Percentiles rank a stretch among this genome's conserved stretches.
Conservation (phyloP, 2,888 invertebrate genomes). For the Lasioglossum morio region DNA sequence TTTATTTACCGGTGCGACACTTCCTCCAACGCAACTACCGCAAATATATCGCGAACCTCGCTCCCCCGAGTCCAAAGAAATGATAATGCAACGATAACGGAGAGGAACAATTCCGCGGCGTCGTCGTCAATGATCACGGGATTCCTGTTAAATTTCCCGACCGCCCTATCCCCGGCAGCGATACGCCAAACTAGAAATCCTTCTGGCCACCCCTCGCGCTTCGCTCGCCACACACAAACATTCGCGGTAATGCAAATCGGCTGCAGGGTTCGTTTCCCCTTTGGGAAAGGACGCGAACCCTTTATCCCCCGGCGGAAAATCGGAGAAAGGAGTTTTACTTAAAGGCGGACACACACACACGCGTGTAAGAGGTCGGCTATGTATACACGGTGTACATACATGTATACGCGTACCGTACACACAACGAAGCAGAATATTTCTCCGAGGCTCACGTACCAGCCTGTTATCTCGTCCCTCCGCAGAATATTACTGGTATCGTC, state of each 20-base stretch:
- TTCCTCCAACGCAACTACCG: neutral
- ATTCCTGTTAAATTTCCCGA: neutral
- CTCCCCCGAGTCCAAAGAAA: neutral
- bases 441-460: constrained; percentile 61
- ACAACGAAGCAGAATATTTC: constrained; percentile 53
- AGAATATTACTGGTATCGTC: constrained; percentile 68
- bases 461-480: constrained; percentile 66
- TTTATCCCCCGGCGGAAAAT: constrained; percentile 38
- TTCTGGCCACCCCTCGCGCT: neutral
- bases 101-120: neutral
- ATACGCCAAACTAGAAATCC: too few relatives aligned
- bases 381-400: neutral
- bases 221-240: constrained; percentile 8
- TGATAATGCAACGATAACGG: neutral
- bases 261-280: constrained; percentile 11
- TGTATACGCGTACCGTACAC: neutral
- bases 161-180: too few relatives aligned
- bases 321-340: constrained; percentile 61
- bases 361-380: neutral
- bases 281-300: constrained; percentile 21
- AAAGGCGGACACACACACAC: constrained; percentile 13
- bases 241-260: constrained; percentile 44
- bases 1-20: neutral
- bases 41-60: neutral
- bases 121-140: neutral